Percentiles rank a stretch among this genome's conserved stretches.
Conservation (phyloP, 2,797 vertebrate genomes). For the Chelonia mydas region DNA sequence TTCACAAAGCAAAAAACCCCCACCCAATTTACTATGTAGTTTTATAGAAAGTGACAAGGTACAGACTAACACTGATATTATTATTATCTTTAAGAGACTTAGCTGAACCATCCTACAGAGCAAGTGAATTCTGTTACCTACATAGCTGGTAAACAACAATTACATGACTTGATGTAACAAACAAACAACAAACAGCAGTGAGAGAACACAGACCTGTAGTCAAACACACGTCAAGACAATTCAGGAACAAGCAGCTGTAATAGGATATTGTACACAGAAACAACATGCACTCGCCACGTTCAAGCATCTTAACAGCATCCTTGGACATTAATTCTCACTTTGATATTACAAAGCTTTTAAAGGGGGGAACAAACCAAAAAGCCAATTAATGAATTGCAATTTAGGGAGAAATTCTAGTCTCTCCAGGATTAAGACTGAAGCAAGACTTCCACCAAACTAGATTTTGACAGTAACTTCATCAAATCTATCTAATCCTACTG, state of each 20-base stretch:
- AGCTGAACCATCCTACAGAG: not conserved
- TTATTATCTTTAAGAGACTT: not conserved
- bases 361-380: no score
- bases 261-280: no score
- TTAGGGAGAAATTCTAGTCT: not conserved
- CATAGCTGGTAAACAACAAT: not conserved
- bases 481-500: not conserved
- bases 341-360: no score
- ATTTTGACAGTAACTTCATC: not conserved
- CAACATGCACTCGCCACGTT: no score
- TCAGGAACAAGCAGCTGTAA: no score
- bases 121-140: not conserved
- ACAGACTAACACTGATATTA: not conserved
- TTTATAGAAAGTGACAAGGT: not conserved
- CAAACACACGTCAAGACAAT: no score
- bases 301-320: no score
- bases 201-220: no score
- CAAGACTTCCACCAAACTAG: slow-evolving; percentile 45
- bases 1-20: no score
- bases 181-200: no score
- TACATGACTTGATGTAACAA: not conserved
- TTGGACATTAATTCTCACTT: no score
- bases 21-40: not conserved
- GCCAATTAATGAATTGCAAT: no score
- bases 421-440: not conserved